phyloP scores from a whole-genome alignment of 2,797 vertebrate species.

The Babyrousa celebensis region DNA sequence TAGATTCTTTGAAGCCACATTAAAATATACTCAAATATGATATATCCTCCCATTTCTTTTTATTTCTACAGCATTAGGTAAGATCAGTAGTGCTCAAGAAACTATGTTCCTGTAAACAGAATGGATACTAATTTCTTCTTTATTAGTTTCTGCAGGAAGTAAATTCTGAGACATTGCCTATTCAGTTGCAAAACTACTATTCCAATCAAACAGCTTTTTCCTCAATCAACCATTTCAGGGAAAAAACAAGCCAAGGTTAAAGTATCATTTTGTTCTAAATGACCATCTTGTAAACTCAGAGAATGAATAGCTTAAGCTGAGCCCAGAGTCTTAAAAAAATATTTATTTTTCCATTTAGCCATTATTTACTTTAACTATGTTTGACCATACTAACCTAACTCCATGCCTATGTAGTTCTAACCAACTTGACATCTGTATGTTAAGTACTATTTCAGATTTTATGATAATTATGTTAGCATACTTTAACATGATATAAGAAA shows the following conservation, averaged over 20 bases:
- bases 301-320: constrained; percentile 36
- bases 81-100: constrained; percentile 42
- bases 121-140: constrained; percentile 14
- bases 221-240: constrained; percentile 9
- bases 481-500: constrained; percentile 36
- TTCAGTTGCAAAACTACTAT: constrained; percentile 2
- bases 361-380: constrained; percentile 56
- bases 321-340: constrained; percentile 9
- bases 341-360: constrained; percentile 38
- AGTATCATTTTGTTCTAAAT: constrained; percentile 65
- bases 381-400: constrained; percentile 9
- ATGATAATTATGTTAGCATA: background rate
- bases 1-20: constrained; percentile 47
- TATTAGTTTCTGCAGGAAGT: constrained; percentile 61
- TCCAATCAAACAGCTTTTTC: constrained; percentile 8
- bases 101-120: constrained; percentile 20
- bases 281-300: background rate
- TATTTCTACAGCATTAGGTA: constrained; percentile 29
- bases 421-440: background rate
- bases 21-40: constrained; percentile 63
- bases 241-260: constrained; percentile 1
- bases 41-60: constrained; percentile 66
- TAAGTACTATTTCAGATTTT: constrained; percentile 42
- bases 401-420: background rate
- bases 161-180: constrained; percentile 17